phyloP scores from a whole-genome alignment of 1,140 invertebrate genomes.

The Penaeus vannamei region DNA sequence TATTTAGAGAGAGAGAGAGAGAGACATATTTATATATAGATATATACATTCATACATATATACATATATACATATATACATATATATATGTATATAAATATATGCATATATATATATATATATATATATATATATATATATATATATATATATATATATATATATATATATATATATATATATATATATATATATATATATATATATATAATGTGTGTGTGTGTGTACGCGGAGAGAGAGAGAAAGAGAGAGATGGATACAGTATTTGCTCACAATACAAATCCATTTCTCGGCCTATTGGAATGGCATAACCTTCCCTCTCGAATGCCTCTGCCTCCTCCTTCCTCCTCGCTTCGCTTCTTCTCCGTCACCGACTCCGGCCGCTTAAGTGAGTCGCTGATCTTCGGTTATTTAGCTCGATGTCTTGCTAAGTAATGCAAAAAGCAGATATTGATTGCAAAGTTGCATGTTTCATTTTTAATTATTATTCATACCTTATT shows the following conservation, averaged over 20 bases:
- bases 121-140: conserved; percentile 1
- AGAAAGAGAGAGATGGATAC: background rate
- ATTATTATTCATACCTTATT: too few species aligned
- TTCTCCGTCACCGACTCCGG: too few species aligned
- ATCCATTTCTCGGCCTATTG: too few species aligned
- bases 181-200: conserved; percentile 30
- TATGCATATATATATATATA: background rate
- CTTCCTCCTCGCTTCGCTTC: too few species aligned
- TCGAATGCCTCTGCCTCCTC: too few species aligned
- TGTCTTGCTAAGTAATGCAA: too few species aligned
- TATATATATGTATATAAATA: background rate
- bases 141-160: background rate
- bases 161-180: conserved; percentile 29
- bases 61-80: conserved; percentile 10
- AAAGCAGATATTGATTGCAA: too few species aligned
- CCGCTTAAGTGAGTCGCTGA: too few species aligned
- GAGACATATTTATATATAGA: background rate
- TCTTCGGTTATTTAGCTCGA: too few species aligned
- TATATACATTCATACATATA: background rate
- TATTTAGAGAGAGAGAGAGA: background rate
- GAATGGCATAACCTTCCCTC: background rate
- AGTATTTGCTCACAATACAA: too few species aligned
- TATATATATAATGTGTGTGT: conserved; percentile 10
- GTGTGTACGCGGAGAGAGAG: background rate
- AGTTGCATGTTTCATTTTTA: too few species aligned